Evolutionary conservation across 1,140 invertebrate genomes (phyloP).

Genomic region (Dermatophagoides farinae): DNA sequence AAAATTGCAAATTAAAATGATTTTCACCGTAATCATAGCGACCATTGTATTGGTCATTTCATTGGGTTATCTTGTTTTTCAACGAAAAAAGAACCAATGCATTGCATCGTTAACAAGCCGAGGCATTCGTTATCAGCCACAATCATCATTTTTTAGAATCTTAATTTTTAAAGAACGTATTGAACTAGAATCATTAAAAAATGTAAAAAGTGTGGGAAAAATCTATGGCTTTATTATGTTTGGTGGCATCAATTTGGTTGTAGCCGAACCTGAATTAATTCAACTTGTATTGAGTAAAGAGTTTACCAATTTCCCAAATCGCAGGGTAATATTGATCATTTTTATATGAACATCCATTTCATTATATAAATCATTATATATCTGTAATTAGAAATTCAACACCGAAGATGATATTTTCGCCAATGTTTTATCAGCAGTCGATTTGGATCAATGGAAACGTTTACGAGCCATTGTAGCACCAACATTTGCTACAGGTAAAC

Average conservation of each 20-base stretch:
- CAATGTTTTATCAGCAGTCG: neutral
- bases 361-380: neutral
- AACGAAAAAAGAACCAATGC: too few species aligned
- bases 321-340: conserved; percentile 1
- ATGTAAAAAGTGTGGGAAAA: neutral
- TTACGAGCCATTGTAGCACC: neutral
- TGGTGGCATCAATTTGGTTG: neutral
- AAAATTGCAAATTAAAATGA: too few species aligned
- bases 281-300: conserved; percentile 17
- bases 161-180: neutral
- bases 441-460: neutral
- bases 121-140: neutral
- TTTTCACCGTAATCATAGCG: too few species aligned
- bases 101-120: neutral
- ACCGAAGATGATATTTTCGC: neutral
- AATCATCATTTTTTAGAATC: neutral
- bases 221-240: neutral
- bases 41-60: too few species aligned
- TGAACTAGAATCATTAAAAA: neutral
- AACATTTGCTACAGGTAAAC: conserved; percentile 1
- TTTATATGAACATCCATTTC: too few species aligned
- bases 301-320: conserved; percentile 17
- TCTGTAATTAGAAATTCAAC: neutral
- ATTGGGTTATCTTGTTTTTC: too few species aligned
- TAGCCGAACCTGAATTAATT: conserved; percentile 15